Conservation (phyloP, 1,140 invertebrate species). For the Drosophila pachea region DNA sequence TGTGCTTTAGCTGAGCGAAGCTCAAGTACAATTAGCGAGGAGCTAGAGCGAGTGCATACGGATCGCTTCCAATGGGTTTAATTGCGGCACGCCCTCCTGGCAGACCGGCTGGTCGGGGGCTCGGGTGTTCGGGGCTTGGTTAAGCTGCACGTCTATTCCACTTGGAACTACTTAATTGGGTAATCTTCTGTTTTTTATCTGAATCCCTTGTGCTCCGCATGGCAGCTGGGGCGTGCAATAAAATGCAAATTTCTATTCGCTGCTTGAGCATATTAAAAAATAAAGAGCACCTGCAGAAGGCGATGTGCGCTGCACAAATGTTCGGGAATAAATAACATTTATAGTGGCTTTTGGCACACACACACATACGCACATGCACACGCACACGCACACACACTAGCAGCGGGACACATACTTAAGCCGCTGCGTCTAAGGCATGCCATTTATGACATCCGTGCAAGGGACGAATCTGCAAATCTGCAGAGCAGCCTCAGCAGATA, state of each 20-base stretch:
- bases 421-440: slow-evolving; percentile 57
- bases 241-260: slow-evolving; percentile 68
- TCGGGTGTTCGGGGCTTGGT: too few relatives aligned
- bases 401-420: slow-evolving; percentile 34
- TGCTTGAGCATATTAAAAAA: slow-evolving; percentile 66
- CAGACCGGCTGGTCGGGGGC: too few relatives aligned
- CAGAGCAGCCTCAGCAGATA: slow-evolving; percentile 10
- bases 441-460: slow-evolving; percentile 73
- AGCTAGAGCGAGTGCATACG: too few relatives aligned
- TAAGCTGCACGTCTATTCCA: slow-evolving; percentile 3
- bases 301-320: slow-evolving; percentile 45
- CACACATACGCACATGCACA: slow-evolving; percentile 9
- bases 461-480: slow-evolving; percentile 14
- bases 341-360: slow-evolving; percentile 51
- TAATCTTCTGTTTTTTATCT: neutral
- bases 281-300: slow-evolving; percentile 69
- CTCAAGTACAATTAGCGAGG: too few relatives aligned
- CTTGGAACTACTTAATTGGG: slow-evolving; percentile 45
- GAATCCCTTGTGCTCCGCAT: neutral
- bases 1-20: too few relatives aligned
- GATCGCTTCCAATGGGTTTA: too few relatives aligned
- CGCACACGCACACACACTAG: slow-evolving; percentile 17
- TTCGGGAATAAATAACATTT: slow-evolving; percentile 70
- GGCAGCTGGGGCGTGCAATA: slow-evolving; percentile 34
- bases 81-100: too few relatives aligned